Base-by-base conservation (phyloP, 2,797 vertebrate species). In the Micropoecilia bifurca region DNA sequence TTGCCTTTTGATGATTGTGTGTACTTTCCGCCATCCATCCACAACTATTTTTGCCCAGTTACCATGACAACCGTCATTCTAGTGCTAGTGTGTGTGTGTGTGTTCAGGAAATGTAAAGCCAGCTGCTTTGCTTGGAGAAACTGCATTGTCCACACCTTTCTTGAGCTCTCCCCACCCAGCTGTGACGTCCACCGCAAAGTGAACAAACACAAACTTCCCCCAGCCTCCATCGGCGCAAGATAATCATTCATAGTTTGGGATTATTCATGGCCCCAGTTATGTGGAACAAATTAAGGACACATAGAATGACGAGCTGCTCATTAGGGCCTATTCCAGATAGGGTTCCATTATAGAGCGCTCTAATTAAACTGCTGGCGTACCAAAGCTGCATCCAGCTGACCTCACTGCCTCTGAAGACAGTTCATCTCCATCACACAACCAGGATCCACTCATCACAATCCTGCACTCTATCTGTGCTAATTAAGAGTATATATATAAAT, bases 1-100 rank as follows among this genome's bases (percentile, higher is more conserved):
- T 72, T 80, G 80, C 14, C 20, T 71, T 74, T 79, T 82, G 81
- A 85, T 75, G 80, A 81, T 81, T 28, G 50, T 33, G 76, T 78
- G 46, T 63, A 48, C 78, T 72, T 74, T 48, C 30, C 25, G 14
- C 72, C 73, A 45, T 77, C 84, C 75, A 80, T 80, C 73, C 77
- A n/a, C 22, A 73, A 87, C 91, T 88, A 89, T 90, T 93, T 92
- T 90, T 85, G 83, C 81, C 80, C 88, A 83, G 93, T 94, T 94
- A 48, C 91, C 80, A 90, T 88, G 76, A 86, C 72, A 90, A 93
- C 93, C 63, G 53, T 33, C 73, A 57, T 79, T 86, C 80, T 78
- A 68, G 74, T 59, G 72, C 73, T 43, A n/a, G 75, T 82, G 72
- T 76, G 83, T 87, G 81, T 89, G 8, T 68, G 63, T 39, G 33